Evolutionary conservation across 2,113 vertebrate genomes (phyloP).

Genomic region (Tyrannus savana): DNA sequence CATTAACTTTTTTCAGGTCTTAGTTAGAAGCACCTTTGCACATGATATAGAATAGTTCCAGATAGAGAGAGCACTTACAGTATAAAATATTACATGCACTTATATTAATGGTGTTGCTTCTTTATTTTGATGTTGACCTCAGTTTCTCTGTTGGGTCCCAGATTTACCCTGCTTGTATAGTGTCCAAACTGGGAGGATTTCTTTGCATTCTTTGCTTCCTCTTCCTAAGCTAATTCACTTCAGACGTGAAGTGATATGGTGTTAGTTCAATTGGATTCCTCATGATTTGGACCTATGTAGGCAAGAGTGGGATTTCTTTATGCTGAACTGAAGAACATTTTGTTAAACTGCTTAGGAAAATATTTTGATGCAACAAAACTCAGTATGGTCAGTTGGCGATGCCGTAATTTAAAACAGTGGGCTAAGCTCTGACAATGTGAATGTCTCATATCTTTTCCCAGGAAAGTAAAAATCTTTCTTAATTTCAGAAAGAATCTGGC

Average conservation of each 20-base stretch:
- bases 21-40: background rate
- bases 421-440: background rate
- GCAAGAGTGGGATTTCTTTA: background rate
- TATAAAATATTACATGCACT: background rate
- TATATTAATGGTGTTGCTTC: background rate
- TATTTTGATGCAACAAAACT: conserved; percentile 19
- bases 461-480: background rate
- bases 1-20: background rate
- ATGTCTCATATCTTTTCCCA: background rate
- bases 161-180: background rate
- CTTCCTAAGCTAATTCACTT: too few species aligned
- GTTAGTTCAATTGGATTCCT: background rate
- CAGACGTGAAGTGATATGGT: accelerated
- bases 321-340: conserved; percentile 10
- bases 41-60: background rate
- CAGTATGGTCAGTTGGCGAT: accelerated
- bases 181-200: background rate
- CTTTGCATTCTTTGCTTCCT: too few species aligned
- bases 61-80: background rate
- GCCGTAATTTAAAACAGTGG: background rate
- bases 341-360: conserved; percentile 38
- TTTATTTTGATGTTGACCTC: background rate
- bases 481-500: background rate
- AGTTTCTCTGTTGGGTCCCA: background rate
- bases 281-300: background rate